Percentiles rank a stretch among this genome's conserved stretches.
Evolutionary conservation across 1,140 invertebrate genomes (phyloP).

Genomic region (Philaenus spumarius): DNA sequence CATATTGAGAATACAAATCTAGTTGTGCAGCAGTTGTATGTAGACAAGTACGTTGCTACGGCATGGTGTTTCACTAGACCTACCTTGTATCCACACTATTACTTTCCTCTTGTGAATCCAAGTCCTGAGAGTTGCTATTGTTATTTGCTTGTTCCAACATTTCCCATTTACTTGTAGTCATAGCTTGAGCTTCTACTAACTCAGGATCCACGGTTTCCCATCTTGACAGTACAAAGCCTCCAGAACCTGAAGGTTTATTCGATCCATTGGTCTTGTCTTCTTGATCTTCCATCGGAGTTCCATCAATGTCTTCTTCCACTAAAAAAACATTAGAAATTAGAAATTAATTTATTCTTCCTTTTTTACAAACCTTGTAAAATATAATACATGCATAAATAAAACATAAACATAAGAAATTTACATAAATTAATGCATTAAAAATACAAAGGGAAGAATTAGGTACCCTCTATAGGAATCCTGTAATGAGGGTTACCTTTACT

Average conservation of each 20-base stretch:
- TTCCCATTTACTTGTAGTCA: constrained; percentile 87
- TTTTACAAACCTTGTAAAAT: too few relatives aligned
- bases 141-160: constrained; percentile 46
- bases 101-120: constrained; percentile 27
- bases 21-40: too few relatives aligned
- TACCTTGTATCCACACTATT: constrained; percentile 22
- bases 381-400: too few relatives aligned
- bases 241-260: constrained; percentile 38
- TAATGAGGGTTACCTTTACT: too few relatives aligned
- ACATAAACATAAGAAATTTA: too few relatives aligned
- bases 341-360: too few relatives aligned
- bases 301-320: constrained; percentile 83
- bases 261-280: constrained; percentile 33
- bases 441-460: too few relatives aligned
- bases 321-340: constrained; percentile 6
- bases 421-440: too few relatives aligned
- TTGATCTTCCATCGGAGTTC: constrained; percentile 59
- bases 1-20: too few relatives aligned
- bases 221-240: constrained; percentile 78
- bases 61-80: too few relatives aligned
- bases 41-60: too few relatives aligned
- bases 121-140: constrained; percentile 18
- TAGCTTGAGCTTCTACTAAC: constrained; percentile 76
- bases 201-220: constrained; percentile 94
- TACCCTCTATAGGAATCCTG: too few relatives aligned